Evolutionary conservation across 1,140 invertebrate species (phyloP), one percentile per base, ranked within the genome.

Genomic region (Ephestia elutella): DNA sequence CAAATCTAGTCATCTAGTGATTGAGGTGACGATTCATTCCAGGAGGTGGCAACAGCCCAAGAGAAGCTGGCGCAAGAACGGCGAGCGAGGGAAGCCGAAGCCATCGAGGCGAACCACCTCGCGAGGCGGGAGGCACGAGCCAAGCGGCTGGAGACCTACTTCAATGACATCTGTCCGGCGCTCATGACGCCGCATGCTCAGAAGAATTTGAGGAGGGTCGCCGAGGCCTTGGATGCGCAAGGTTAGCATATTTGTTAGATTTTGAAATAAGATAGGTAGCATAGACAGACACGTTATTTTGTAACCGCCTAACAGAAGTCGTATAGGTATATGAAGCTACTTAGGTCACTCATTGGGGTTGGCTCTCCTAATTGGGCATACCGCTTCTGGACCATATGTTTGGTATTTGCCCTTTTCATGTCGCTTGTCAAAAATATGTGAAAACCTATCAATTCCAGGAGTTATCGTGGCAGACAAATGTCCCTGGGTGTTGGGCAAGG

Each of bases 101-200:
- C 83, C 0, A 65, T 72, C 5, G 73, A 63, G 8, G 72, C 63
- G 8, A 77, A 77, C 15, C 65, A 78, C 5, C 53, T 56, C 21
- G 73, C 68, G 17, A 60, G 83, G 11, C 63, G 85, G 0, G 85
- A 86, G 58, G 65, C 69, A 3, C 66, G 85, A 7, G 85, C 85
- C 32, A 50, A 54, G 8, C 69, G 72, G 2, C 59, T 87, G 15
- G 82, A 86, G 59, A 53, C 60, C 18, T 73, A 86, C 63, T 86
- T 85, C 70, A 50, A 28, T 0, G 85, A 87, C 54, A 59, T 80
- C 2, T 86, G 85, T 51, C 81, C 82, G 0, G 85, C 69, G 13
- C 72, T 87, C 3, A 44, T 86, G 65, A 62, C 78, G 71, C 82
- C 85, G 13, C 82, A 86, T 59, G 82, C 85, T 13, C 85, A 87